These are phyloP conservation scores for Cairina moschata DNA, from an alignment of 2,113 vertebrate species.

Conservation along the genomic window DNA sequence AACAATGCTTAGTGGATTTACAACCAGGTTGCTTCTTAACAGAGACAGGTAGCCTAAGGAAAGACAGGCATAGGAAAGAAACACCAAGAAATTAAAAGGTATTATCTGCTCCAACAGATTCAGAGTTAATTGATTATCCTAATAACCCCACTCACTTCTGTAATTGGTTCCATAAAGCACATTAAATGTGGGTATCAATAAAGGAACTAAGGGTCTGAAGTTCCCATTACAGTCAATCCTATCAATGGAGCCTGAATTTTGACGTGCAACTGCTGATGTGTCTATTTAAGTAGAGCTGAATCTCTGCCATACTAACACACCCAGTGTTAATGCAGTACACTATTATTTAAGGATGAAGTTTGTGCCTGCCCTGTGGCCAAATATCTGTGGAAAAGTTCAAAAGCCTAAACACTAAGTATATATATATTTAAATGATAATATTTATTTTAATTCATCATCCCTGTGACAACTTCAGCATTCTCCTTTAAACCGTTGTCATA, in stretches of 20 bases:
- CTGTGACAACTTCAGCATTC: not conserved
- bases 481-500: not conserved
- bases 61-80: not conserved
- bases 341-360: not conserved
- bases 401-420: not conserved
- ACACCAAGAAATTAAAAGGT: not conserved
- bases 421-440: not conserved
- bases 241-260: not conserved
- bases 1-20: not conserved
- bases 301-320: not conserved
- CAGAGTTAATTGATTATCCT: not conserved
- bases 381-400: not conserved
- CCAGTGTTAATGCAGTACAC: not conserved
- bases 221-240: not conserved
- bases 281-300: not conserved
- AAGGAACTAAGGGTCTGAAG: not conserved
- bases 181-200: not conserved
- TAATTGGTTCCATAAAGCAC: not conserved
- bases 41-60: not conserved
- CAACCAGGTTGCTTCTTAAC: not conserved
- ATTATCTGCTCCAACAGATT: not conserved
- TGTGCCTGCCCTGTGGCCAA: not conserved
- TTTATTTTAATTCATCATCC: not conserved
- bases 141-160: not conserved
- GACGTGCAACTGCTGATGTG: not conserved